Conservation (phyloP, 2,113 vertebrate genomes). For the Sialia sialis region DNA sequence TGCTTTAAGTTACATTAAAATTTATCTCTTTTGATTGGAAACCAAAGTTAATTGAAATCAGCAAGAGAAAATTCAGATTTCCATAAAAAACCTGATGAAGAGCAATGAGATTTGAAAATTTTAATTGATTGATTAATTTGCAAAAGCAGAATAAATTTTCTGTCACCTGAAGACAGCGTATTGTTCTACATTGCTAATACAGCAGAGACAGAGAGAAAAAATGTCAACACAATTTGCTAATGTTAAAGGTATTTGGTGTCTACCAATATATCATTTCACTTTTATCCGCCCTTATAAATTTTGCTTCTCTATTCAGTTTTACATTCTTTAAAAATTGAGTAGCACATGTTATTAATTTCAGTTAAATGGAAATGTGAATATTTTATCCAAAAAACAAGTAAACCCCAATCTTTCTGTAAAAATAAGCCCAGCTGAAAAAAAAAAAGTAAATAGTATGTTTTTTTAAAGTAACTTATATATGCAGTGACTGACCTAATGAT, state of each 20-base stretch:
- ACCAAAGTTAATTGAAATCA: background rate
- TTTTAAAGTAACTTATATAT: background rate
- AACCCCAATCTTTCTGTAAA: accelerated
- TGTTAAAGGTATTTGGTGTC: background rate
- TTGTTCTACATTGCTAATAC: background rate
- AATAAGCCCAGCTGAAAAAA: background rate
- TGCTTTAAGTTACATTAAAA: background rate
- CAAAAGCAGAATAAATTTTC: background rate
- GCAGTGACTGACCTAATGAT: background rate
- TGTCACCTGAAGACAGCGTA: background rate
- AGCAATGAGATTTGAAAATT: background rate
- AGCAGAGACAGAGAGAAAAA: background rate
- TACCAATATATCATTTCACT: background rate
- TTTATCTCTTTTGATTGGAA: background rate
- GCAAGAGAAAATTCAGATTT: background rate
- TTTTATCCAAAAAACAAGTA: background rate
- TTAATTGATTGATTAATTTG: background rate
- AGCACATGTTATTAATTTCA: background rate
- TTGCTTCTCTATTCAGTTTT: background rate
- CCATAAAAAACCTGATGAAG: background rate
- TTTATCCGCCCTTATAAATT: background rate
- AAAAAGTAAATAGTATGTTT: accelerated
- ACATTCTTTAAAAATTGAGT: accelerated
- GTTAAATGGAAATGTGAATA: background rate
- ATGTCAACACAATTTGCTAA: background rate